These are phyloP conservation scores for Pilophorus perplexus DNA, from an alignment of 2,888 invertebrate species.

Conservation along the genomic window DNA sequence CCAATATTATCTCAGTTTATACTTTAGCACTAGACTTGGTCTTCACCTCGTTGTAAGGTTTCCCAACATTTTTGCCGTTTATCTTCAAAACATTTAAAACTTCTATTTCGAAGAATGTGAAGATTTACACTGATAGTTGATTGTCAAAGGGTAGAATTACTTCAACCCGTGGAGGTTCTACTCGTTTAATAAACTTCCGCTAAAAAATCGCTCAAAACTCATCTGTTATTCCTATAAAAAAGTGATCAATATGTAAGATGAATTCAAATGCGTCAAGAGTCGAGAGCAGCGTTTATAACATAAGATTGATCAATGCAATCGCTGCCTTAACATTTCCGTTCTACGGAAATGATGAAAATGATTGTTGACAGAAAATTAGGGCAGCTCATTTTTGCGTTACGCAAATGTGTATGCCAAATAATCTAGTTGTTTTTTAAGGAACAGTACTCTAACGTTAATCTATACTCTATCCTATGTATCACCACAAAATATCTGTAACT, in stretches of 20 bases:
- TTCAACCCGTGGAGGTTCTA: slow-evolving; percentile 5
- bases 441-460: not conserved
- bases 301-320: no score
- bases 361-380: not conserved
- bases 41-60: slow-evolving; percentile 32
- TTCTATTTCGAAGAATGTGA: not conserved
- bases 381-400: not conserved
- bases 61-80: not conserved
- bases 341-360: not conserved
- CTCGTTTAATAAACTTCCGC: no score
- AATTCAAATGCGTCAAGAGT: no score
- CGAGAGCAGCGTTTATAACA: no score
- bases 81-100: not conserved
- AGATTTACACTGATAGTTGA: not conserved
- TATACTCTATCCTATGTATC: slow-evolving; percentile 1
- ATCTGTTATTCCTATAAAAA: no score
- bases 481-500: not conserved
- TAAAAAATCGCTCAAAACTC: no score
- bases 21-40: slow-evolving; percentile 21
- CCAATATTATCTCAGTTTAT: not conserved
- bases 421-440: not conserved
- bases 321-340: not conserved
- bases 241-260: no score
- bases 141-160: slow-evolving; percentile 16
- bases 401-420: not conserved